Evolutionary conservation across 2,888 invertebrate species (phyloP).

Genomic region (Metalampra italica): DNA sequence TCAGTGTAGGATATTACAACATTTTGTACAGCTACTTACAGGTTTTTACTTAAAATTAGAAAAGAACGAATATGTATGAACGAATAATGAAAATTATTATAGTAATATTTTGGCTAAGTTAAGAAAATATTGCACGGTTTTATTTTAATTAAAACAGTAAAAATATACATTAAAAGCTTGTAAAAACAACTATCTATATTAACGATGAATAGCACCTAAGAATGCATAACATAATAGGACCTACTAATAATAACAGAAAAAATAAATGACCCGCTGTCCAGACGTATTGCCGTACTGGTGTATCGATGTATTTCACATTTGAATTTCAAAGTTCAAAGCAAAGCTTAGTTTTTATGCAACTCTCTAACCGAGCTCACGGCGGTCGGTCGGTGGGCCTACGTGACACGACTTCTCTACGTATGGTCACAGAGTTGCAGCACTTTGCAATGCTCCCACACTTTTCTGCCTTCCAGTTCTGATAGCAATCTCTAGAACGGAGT

Average conservation of each 20-base stretch:
- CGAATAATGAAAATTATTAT: no score
- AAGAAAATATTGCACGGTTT: no score
- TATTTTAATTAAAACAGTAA: no score
- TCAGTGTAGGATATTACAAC: no score
- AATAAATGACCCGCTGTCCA: background rate
- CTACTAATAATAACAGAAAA: background rate
- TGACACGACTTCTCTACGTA: conserved; percentile 60
- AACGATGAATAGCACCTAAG: background rate
- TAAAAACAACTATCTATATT: no score
- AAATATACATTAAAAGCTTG: no score
- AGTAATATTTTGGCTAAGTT: no score
- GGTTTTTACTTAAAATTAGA: no score
- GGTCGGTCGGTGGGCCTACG: conserved; percentile 60
- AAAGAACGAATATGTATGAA: no score
- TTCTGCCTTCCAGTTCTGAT: background rate
- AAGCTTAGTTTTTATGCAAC: conserved; percentile 74
- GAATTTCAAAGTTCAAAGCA: conserved; percentile 74
- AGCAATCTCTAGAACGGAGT: no score
- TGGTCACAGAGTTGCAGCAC: conserved; percentile 33
- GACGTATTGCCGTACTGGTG: conserved; percentile 20
- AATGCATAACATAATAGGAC: background rate
- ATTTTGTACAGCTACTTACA: no score
- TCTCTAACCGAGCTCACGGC: conserved; percentile 73
- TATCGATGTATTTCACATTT: conserved; percentile 64
- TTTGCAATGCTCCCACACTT: background rate